Conservation (phyloP, 2,797 vertebrate genomes). For the Phoeniculus purpureus region DNA sequence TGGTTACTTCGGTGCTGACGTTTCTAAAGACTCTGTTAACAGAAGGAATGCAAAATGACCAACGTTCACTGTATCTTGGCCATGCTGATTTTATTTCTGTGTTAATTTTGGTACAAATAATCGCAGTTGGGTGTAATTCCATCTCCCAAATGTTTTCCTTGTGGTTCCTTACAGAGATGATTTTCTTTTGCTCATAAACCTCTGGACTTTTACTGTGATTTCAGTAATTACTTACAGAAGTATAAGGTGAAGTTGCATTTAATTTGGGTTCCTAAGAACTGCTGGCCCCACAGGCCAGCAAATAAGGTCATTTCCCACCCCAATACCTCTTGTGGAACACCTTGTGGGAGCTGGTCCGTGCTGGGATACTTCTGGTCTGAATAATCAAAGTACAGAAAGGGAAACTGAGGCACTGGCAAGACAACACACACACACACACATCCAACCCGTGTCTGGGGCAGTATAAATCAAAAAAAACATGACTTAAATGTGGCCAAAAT, state of each 20-base stretch:
- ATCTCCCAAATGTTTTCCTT: neutral
- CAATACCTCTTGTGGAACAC: neutral
- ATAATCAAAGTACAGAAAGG: neutral
- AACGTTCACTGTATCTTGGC: accelerated
- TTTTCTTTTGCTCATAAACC: accelerated
- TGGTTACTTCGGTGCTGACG: neutral
- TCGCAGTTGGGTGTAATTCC: accelerated
- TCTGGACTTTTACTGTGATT: too few species aligned
- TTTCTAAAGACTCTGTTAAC: neutral
- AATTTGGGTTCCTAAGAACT: neutral
- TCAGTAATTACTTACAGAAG: neutral
- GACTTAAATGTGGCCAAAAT: too few species aligned
- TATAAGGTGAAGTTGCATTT: neutral
- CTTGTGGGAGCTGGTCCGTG: neutral
- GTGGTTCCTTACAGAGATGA: neutral
- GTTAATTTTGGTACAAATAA: neutral
- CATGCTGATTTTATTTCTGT: neutral
- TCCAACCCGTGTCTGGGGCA: neutral
- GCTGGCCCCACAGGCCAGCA: neutral
- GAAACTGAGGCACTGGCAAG: neutral
- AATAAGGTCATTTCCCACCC: neutral
- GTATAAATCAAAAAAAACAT: too few species aligned
- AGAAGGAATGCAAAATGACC: neutral
- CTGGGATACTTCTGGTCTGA: neutral
- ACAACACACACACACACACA: neutral